Base-by-base conservation (phyloP, 2,888 invertebrate species). In the Therioaphis trifolii region DNA sequence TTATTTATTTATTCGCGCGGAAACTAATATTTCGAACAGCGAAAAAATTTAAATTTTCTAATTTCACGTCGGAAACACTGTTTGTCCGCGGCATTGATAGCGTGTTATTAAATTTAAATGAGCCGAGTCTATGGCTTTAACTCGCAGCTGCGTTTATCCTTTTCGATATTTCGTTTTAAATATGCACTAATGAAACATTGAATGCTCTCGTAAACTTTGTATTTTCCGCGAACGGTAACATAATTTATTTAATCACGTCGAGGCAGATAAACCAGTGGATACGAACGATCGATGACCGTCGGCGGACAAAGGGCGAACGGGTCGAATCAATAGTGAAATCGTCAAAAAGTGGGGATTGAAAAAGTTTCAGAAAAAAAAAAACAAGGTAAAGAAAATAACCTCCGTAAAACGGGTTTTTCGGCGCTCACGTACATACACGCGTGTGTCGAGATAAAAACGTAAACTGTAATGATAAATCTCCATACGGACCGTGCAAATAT, bases 401-500 rank as follows among this genome's bases (percentile, higher is more conserved):
- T 4, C 58, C 58, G 58, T 49, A 49, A 2, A 18, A 49, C 46
- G 46, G 14, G 9, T 49, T 49, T 14, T 49, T 52, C 29, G 1
- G 14, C 55, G 18, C 21, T 72, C 46, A 35, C 21, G 12, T 21
- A 4, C 14, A 35, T 21, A 14, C 35, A 21, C 29, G 24, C 15
- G 35, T 71, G 11, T 49, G 29, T 49, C 5, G 0, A 49, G 71
- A 74, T 55, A 74, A 55, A 55, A 71, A 55, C 29, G 35, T 21
- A 74, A 35, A 40, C 40, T 58, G 18, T 43, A 24, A 75, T 58
- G 58, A 75, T 58, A 43, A 75, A 75, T 75, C 75, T 75, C 35
- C 43, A 24, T 12, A 9, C 12, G 40, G 58, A 72, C 35, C 29
- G 55, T 55, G 35, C 40, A 75, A 40, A 58, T 75, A 58, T 74